Evolutionary conservation across 2,113 vertebrate genomes (phyloP), one percentile per base, ranked within the genome.

Genomic region (Anoplopoma fimbria): DNA sequence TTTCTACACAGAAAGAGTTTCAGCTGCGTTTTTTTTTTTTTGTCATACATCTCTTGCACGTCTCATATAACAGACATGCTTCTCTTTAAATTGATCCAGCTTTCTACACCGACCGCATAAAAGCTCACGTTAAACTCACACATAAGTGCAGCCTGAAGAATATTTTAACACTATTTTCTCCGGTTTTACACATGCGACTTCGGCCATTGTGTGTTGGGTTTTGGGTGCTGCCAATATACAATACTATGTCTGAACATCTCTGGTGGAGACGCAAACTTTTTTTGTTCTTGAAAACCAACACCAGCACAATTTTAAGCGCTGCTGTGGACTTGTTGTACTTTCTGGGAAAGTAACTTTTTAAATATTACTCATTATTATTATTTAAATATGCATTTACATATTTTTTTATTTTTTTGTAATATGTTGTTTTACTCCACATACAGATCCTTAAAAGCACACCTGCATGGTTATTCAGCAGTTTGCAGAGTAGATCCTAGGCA

Each of bases 31-130:
- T 55, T 76, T 36, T 7, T 69, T 62, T 55, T 76, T 36, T 7
- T 53, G 78, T 51, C 2, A 0, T 62, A 40, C 0, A 15, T 71
- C 61, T 64, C 14, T 36, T 21, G 29, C 23, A n/a, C 17, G 1
- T 61, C 60, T 74, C 74, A 73, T 69, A 36, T 36, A 55, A 29
- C n/a, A 9, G 33, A 58, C 29, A 38, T 5, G n/a, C 27, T 47
- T 69, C 61, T 77, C 17, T 33, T 65, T 62, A 25, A 65, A 68
- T 53, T 38, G 12, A 40, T 53, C 25, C 23, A 42, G 19, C 62
- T 27, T 27, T 69, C 29, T 29, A 23, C 42, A 53, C 25, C 40
- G 25, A 19, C 34, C 2, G 9, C 4, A 19, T 19, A 29, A 27
- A 1, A 9, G 13, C 13, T 79, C 38, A 58, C 6, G 6, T 65